Percentiles rank a stretch among this genome's conserved stretches.
Conservation (phyloP, 2,113 vertebrate genomes). For the Semicossyphus pulcher region DNA sequence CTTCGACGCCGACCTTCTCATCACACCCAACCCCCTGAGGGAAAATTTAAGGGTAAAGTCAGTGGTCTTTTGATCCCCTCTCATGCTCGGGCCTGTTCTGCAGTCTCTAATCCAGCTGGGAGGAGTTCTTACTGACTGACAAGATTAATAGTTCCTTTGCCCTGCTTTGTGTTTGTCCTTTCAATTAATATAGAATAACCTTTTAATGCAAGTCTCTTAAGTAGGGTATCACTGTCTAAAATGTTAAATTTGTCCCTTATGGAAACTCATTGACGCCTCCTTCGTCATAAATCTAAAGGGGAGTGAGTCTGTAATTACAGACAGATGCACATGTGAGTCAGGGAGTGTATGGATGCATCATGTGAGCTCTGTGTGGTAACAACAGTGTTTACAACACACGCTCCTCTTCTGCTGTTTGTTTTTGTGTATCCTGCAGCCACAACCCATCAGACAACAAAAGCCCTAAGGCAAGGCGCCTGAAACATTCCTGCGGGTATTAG, state of each 20-base stretch:
- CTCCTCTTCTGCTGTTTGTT: conserved; percentile 6
- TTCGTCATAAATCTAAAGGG: conserved; percentile 1
- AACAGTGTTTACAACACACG: conserved; percentile 7
- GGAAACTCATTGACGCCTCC: background rate
- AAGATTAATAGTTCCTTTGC: conserved; percentile 15
- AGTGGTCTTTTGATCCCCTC: conserved; percentile 26
- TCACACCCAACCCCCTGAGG: conserved; percentile 11
- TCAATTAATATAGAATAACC: conserved; percentile 14
- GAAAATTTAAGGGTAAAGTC: background rate
- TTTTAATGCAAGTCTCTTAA: background rate
- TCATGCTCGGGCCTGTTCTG: conserved; percentile 25
- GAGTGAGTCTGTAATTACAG: conserved; percentile 38
- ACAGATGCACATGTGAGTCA: conserved; percentile 2
- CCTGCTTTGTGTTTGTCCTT: conserved; percentile 13
- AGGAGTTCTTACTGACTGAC: background rate
- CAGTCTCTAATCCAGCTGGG: conserved; percentile 51
- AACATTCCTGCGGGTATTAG: conserved; percentile 71
- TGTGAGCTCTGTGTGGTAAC: background rate
- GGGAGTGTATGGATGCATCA: background rate
- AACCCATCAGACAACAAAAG: conserved; percentile 16
- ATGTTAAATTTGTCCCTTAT: background rate
- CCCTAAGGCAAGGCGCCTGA: background rate
- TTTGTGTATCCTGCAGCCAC: background rate
- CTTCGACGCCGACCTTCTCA: background rate
- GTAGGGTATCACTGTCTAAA: conserved; percentile 9